Percentiles rank a stretch among this genome's conserved stretches.
Evolutionary conservation across 1,140 invertebrate species (phyloP).

Genomic region (Acromyrmex heyeri): DNA sequence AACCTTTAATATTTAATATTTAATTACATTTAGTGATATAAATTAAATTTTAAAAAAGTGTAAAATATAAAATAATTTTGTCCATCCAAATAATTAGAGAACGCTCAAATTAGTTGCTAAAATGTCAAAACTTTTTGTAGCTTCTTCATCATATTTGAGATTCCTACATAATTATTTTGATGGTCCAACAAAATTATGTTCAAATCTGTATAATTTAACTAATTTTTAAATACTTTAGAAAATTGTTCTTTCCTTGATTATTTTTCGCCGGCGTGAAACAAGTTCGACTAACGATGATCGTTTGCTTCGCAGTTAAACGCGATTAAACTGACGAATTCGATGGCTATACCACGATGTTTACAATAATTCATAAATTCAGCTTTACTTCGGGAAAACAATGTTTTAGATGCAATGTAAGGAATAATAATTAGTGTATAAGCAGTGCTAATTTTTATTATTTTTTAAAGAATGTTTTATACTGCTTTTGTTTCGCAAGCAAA

Average conservation of each 20-base stretch:
- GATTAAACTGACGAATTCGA: not conserved
- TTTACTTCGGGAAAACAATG: not conserved
- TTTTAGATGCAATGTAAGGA: not conserved
- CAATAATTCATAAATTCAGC: not conserved
- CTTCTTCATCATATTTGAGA: too few species aligned
- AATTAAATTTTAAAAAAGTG: too few species aligned
- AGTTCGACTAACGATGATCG: not conserved
- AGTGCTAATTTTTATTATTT: not conserved
- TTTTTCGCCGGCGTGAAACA: not conserved
- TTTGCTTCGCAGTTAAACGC: not conserved
- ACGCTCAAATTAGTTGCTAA: too few species aligned
- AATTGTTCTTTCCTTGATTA: not conserved
- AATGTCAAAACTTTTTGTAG: too few species aligned
- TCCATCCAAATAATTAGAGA: too few species aligned
- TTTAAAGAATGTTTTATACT: not conserved
- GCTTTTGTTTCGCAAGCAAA: not conserved
- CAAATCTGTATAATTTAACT: too few species aligned
- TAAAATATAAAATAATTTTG: too few species aligned
- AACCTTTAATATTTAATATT: too few species aligned
- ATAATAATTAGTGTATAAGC: not conserved
- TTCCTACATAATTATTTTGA: too few species aligned
- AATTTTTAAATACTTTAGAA: too few species aligned
- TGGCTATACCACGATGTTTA: not conserved
- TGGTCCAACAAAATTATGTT: too few species aligned
- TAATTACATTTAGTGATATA: too few species aligned